Conservation (phyloP, 2,888 invertebrate genomes). For the Troilus luridus region DNA sequence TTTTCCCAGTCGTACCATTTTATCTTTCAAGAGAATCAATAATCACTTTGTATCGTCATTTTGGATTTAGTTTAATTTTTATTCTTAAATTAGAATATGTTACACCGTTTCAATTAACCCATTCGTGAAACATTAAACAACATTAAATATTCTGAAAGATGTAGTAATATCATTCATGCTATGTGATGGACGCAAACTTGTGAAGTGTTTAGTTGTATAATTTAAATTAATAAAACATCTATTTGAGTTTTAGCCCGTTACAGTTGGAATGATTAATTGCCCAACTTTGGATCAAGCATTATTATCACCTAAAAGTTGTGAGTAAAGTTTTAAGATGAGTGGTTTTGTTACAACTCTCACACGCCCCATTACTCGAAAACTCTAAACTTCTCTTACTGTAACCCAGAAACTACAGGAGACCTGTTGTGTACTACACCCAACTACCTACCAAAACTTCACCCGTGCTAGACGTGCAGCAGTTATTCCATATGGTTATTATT, state of each 20-base stretch:
- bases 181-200: too few relatives aligned
- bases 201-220: too few relatives aligned
- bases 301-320: conserved; percentile 18
- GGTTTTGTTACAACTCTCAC: background rate
- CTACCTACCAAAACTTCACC: background rate
- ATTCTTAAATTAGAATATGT: too few relatives aligned
- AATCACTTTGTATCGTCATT: too few relatives aligned
- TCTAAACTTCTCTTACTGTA: background rate
- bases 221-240: background rate
- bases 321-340: background rate
- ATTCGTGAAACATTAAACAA: too few relatives aligned
- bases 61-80: too few relatives aligned
- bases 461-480: background rate
- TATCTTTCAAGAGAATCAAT: too few relatives aligned
- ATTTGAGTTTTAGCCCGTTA: background rate
- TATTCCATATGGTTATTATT: too few relatives aligned
- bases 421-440: background rate
- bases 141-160: too few relatives aligned
- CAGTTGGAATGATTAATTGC: background rate
- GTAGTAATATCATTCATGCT: too few relatives aligned
- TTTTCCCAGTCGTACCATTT: too few relatives aligned
- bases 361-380: conserved; percentile 9
- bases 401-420: background rate
- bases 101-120: too few relatives aligned
- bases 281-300: background rate